Evolutionary conservation across 2,888 invertebrate genomes (phyloP).

Genomic region (Trilocha varians): DNA sequence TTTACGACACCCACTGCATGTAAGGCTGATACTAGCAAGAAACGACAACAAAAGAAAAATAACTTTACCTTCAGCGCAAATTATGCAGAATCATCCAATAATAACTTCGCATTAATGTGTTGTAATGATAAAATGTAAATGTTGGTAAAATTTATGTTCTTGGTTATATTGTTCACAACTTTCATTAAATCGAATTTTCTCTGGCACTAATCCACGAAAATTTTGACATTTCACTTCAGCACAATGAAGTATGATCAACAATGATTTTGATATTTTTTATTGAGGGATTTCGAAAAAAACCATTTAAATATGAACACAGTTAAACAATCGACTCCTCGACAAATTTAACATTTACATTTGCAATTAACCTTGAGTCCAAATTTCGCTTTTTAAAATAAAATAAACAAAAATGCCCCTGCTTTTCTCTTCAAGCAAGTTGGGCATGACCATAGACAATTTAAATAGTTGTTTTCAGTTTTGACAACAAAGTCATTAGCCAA

Average conservation of each 20-base stretch:
- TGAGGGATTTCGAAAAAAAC: too few species aligned
- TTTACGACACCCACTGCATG: slow-evolving; percentile 9
- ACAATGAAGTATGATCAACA: slow-evolving; percentile 22
- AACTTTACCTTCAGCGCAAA: slow-evolving; percentile 47
- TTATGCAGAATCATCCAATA: slow-evolving; percentile 53
- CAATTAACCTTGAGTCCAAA: too few species aligned
- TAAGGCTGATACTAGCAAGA: slow-evolving; percentile 10
- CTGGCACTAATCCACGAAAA: slow-evolving; percentile 61
- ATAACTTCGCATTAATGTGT: slow-evolving; percentile 10
- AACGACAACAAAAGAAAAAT: slow-evolving; percentile 42
- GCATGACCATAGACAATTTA: too few species aligned
- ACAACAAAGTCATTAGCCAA: neutral
- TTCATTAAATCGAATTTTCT: slow-evolving; percentile 43
- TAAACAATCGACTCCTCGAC: too few species aligned
- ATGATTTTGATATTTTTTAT: too few species aligned
- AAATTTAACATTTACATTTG: too few species aligned
- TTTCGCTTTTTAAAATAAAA: too few species aligned
- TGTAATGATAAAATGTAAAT: slow-evolving; percentile 17
- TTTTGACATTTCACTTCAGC: slow-evolving; percentile 63
- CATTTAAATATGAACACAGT: too few species aligned
- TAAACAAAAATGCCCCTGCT: too few species aligned
- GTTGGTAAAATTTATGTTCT: slow-evolving; percentile 34
- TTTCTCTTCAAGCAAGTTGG: too few species aligned
- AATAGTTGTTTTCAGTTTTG: too few species aligned
- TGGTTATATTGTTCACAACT: slow-evolving; percentile 34